A percentile compares a stretch with the other conserved stretches of the same genome.
phyloP scores from a whole-genome alignment of 53 echinoderm and acorn worm genomes.

The Patiria pectinifera region DNA sequence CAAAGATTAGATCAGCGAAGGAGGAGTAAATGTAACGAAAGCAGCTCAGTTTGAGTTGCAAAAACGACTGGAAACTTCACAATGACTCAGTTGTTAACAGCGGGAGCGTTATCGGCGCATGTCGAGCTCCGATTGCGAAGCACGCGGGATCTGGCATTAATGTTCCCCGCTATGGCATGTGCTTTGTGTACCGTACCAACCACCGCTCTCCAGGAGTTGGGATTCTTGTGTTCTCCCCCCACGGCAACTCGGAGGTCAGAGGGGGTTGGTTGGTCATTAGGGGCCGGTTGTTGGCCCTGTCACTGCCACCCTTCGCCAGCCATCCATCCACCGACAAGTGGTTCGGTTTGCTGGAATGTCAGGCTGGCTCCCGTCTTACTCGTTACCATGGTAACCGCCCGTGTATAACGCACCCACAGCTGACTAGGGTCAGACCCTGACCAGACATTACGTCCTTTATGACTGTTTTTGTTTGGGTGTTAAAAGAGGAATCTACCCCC shows the following conservation, averaged over 20 bases:
- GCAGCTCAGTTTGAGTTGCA: not conserved
- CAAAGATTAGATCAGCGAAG: not conserved
- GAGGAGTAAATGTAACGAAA: not conserved
- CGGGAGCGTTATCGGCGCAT: not conserved
- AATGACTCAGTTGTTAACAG: constrained; percentile 31
- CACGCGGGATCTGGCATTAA: constrained; percentile 19
- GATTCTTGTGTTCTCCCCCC: constrained; percentile 37
- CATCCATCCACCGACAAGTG: constrained; percentile 38
- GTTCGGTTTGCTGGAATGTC: constrained; percentile 14
- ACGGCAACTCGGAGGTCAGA: constrained; percentile 35
- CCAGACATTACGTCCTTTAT: constrained; percentile 22
- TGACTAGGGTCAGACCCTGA: constrained; percentile 48
- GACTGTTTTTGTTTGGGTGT: constrained; percentile 15
- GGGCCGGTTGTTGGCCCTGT: constrained; percentile 62
- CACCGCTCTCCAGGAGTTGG: constrained; percentile 42
- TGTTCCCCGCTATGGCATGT: not conserved
- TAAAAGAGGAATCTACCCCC: not conserved
- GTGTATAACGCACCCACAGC: constrained; percentile 17
- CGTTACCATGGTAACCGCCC: constrained; percentile 33
- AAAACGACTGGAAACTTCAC: constrained; percentile 9
- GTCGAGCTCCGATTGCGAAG: constrained; percentile 1
- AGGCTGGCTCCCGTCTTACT: not conserved
- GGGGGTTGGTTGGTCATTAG: constrained; percentile 43
- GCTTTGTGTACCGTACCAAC: not conserved
- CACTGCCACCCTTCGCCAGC: constrained; percentile 4